A percentile compares a stretch with the other conserved stretches of the same genome.
Evolutionary conservation across 1,140 invertebrate species (phyloP).

Genomic region (Apis laboriosa): DNA sequence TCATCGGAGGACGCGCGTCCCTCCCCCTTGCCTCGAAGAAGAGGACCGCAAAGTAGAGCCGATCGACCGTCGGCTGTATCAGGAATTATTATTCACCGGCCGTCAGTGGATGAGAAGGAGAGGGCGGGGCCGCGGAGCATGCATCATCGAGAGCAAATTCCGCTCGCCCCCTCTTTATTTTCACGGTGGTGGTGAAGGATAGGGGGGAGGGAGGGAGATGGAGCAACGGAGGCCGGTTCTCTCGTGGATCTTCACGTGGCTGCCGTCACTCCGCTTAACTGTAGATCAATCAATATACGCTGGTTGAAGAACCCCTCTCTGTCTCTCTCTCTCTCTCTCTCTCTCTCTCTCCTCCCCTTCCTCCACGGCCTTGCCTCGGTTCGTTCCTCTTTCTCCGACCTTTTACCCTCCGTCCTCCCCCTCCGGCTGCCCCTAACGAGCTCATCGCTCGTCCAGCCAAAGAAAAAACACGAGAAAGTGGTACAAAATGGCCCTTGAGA

Average conservation of each 20-base stretch:
- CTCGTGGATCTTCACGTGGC: conserved; percentile 62
- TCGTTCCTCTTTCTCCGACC: conserved; percentile 53
- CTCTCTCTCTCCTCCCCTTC: conserved; percentile 35
- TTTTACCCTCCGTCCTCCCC: conserved; percentile 60
- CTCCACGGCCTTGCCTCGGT: conserved; percentile 8
- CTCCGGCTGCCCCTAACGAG: conserved; percentile 73
- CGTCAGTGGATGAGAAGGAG: conserved; percentile 62
- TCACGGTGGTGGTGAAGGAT: conserved; percentile 54
- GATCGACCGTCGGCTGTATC: conserved; percentile 68
- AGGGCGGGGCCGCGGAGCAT: conserved; percentile 65
- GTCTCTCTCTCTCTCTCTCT: too few relatives aligned
- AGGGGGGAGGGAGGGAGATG: neutral
- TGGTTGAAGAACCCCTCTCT: conserved; percentile 63
- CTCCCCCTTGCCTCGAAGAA: conserved; percentile 41
- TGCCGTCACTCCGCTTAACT: conserved; percentile 71
- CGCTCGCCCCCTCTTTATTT: conserved; percentile 66
- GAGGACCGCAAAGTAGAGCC: conserved; percentile 52
- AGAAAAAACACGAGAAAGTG: conserved; percentile 74
- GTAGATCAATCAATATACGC: conserved; percentile 77
- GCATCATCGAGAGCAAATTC: conserved; percentile 71
- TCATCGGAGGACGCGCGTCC: conserved; percentile 50
- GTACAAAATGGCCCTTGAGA: conserved; percentile 75
- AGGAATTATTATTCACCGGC: conserved; percentile 71
- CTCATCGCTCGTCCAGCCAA: conserved; percentile 68
- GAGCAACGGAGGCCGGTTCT: conserved; percentile 25